Evolutionary conservation across 1,140 invertebrate genomes (phyloP).

Genomic region (Brachionus rubens): DNA sequence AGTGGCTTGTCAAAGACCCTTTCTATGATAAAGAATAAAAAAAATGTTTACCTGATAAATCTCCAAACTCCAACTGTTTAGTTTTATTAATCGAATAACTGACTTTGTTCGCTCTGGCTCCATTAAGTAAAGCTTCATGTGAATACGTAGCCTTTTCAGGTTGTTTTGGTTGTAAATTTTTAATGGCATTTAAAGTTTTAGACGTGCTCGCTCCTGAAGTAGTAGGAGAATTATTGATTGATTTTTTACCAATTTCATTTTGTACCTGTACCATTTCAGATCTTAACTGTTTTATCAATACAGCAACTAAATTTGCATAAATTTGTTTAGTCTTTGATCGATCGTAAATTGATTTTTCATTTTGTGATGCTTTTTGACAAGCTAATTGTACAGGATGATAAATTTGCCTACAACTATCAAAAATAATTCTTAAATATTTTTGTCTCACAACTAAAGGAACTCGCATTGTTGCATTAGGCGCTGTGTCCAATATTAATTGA

Average conservation of each 20-base stretch:
- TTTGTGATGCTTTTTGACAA: slow-evolving; percentile 35
- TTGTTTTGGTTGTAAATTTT: neutral
- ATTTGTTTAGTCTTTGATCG: slow-evolving; percentile 34
- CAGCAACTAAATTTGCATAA: slow-evolving; percentile 38
- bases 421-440: slow-evolving; percentile 31
- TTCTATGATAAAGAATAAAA: no score
- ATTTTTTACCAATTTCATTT: neutral
- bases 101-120: neutral
- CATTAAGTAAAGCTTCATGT: slow-evolving; percentile 2
- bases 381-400: slow-evolving; percentile 1
- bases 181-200: neutral
- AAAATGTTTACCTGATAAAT: slow-evolving; percentile 28
- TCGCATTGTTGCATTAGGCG: neutral
- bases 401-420: slow-evolving; percentile 16
- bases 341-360: slow-evolving; percentile 44
- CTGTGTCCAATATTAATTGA: slow-evolving; percentile 13
- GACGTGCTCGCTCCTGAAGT: no score
- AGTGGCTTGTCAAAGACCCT: no score
- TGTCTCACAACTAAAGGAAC: slow-evolving; percentile 6
- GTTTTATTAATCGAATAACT: slow-evolving; percentile 6
- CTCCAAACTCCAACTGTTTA: neutral
- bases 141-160: neutral
- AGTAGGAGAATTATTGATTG: neutral
- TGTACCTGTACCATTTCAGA: neutral
- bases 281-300: slow-evolving; percentile 11